These are phyloP conservation scores for Lophotriccus pileatus DNA, from an alignment of 2,797 vertebrate genomes.

Conservation along the genomic window DNA sequence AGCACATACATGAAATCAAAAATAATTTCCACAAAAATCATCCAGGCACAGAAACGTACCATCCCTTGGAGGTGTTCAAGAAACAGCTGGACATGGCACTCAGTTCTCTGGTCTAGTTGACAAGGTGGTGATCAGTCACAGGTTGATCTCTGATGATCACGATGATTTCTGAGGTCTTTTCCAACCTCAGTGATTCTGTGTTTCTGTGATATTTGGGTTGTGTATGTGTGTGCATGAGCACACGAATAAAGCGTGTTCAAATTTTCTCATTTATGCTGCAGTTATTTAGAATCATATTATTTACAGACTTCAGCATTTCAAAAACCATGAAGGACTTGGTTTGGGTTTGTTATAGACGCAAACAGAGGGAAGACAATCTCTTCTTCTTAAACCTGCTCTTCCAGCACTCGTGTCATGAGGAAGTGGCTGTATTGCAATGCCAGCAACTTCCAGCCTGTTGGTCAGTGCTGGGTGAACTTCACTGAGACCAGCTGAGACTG, in stretches of 20 bases:
- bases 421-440: background rate
- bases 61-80: background rate
- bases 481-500: background rate
- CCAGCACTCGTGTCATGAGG: background rate
- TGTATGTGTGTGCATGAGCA: rapidly evolving
- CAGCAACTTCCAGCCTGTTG: background rate
- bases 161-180: background rate
- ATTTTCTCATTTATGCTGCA: background rate
- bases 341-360: background rate
- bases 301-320: background rate
- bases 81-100: background rate
- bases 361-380: background rate
- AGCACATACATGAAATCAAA: background rate
- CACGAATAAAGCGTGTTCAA: background rate
- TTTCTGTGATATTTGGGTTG: background rate
- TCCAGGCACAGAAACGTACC: background rate
- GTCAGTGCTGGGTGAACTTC: background rate
- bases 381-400: background rate
- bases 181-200: background rate
- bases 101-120: background rate
- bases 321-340: background rate
- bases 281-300: background rate
- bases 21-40: background rate
- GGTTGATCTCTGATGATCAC: no score
- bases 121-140: background rate